Base-by-base conservation (phyloP, 2,113 vertebrate species). In the Chunga burmeisteri region DNA sequence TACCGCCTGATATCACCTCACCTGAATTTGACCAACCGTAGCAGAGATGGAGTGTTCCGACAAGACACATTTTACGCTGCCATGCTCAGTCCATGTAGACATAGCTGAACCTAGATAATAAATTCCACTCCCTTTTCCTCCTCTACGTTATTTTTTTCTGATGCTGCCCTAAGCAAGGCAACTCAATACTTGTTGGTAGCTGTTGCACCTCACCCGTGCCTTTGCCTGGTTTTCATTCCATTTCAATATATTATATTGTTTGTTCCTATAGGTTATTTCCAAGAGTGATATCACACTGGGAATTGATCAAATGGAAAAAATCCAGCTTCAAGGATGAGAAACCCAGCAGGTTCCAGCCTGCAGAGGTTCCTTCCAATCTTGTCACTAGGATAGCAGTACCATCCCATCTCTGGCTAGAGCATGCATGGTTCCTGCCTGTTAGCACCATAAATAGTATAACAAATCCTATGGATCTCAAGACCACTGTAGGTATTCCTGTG, bases 1-100 rank as follows among this genome's bases (percentile, higher is more conserved):
- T 82, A 72, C 74, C 92, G 3, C 96, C 97, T 67, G 92, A 97
- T 86, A 97, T 98, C 89, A 44, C 95, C 97, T 96, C 89, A 98
- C 53, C 70, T 8, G 49, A 20, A 2, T 13, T 2, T 53, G 72
- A 36, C 98, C 98, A 98, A 97, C 97, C 95, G 0, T 72, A 4
- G 30, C 0, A 0, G 58, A 70, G 36, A 2, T 26, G 7, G 34
- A n/a, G 23, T 82, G 34, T 89, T 96, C 67, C 56, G 93, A 91
- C 70, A 88, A 72, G 58, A n/a, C 53, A 56, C 1, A 52, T 93
- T 93, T 84, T 44, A n/a, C 42, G 30, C 21, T 20, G 81, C 82
- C 1, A 1, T 26, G 67, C 83, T 93, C 26, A 20, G 78, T 82
- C 68, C 11, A 12, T 29, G 65, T 30, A 56, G 29, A 68, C 52